A percentile compares a stretch with the other conserved stretches of the same genome.
phyloP scores from a whole-genome alignment of 2,113 vertebrate species.

The Phylloscopus whistleri region DNA sequence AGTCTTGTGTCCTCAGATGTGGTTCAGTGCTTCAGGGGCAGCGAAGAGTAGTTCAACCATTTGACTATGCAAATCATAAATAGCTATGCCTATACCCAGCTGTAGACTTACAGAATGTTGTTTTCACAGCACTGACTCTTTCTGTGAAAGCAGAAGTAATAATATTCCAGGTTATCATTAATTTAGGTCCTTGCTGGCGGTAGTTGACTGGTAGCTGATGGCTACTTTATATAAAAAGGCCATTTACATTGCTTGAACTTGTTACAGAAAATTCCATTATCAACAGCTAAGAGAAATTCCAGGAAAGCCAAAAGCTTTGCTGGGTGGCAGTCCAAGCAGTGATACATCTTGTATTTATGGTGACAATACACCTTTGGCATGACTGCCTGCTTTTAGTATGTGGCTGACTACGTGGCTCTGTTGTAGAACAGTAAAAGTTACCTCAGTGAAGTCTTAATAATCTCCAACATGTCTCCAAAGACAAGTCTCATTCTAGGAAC shows the following conservation, averaged over 20 bases:
- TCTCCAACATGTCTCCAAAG: neutral
- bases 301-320: neutral
- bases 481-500: neutral
- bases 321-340: neutral
- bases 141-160: neutral
- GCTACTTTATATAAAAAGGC: neutral
- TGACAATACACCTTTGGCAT: neutral
- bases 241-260: neutral
- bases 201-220: neutral
- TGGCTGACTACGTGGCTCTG: neutral
- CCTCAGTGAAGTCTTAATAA: neutral
- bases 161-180: neutral
- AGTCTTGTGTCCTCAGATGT: neutral
- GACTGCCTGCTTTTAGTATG: neutral
- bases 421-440: neutral
- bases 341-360: neutral
- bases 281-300: neutral
- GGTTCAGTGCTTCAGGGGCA: neutral
- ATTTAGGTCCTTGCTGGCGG: neutral
- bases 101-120: neutral
- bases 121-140: neutral
- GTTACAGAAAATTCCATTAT: neutral
- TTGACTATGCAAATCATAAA: neutral
- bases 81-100: neutral
- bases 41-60: neutral